These are phyloP conservation scores for Cercopithecus mona DNA, from an alignment of 2,113 vertebrate genomes.

Conservation along the genomic window DNA sequence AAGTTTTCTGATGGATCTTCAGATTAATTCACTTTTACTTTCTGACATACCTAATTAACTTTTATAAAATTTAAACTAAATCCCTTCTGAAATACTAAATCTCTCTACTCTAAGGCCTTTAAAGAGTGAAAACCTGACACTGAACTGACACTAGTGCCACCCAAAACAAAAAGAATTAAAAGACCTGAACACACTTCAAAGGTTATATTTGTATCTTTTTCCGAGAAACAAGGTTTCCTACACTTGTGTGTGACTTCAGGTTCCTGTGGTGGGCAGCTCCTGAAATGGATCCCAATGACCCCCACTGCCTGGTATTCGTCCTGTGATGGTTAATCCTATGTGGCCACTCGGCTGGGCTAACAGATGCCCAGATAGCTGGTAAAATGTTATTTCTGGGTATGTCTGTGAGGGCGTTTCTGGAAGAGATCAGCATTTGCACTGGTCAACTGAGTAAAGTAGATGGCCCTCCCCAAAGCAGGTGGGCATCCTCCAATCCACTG, in stretches of 20 bases:
- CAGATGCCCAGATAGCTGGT: background rate
- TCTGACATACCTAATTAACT: background rate
- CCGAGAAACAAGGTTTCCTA: background rate
- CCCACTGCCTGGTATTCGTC: too few species aligned
- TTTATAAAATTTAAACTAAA: background rate
- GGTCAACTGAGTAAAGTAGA: background rate
- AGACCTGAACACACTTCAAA: background rate
- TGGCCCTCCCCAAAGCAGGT: too few species aligned
- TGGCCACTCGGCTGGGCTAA: background rate
- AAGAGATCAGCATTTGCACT: background rate
- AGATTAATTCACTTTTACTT: background rate
- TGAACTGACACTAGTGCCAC: background rate
- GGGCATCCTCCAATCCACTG: background rate
- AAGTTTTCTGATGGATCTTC: background rate
- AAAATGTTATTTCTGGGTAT: background rate
- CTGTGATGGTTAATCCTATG: background rate
- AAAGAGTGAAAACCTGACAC: background rate
- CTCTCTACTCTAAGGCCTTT: conserved; percentile 16
- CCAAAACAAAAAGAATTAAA: conserved; percentile 15
- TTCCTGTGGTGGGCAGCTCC: background rate
- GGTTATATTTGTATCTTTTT: background rate
- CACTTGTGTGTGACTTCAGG: background rate
- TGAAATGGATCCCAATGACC: background rate
- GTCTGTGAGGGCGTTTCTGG: background rate
- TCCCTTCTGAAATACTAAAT: background rate